Conservation (phyloP, 2,797 vertebrate genomes). For the Prionace glauca region DNA sequence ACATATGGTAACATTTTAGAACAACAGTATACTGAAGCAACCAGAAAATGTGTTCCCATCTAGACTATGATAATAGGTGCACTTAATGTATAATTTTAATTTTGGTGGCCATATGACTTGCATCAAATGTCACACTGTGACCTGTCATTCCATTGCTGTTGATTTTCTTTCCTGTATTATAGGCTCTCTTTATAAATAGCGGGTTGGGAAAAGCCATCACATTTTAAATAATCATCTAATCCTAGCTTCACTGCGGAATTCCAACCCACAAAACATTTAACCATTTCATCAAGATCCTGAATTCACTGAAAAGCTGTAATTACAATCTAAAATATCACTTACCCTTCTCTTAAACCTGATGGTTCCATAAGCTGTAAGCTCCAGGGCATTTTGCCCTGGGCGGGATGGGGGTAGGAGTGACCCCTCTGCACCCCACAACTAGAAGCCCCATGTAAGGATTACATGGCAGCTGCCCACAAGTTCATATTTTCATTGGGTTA, state of each 20-base stretch:
- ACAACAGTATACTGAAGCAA: slow-evolving; percentile 16
- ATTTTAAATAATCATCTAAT: neutral
- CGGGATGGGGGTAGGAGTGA: too few species aligned
- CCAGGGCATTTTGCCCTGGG: too few species aligned
- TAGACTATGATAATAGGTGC: slow-evolving; percentile 10
- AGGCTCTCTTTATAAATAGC: neutral
- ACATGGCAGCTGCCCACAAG: too few species aligned
- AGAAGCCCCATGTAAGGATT: too few species aligned
- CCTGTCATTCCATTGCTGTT: neutral
- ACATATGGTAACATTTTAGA: slow-evolving; percentile 22
- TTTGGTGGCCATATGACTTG: slow-evolving; percentile 26
- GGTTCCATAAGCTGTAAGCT: too few species aligned
- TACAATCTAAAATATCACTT: neutral
- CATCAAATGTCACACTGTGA: slow-evolving; percentile 1
- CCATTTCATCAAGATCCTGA: neutral
- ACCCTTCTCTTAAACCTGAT: neutral
- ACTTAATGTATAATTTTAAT: slow-evolving; percentile 23
- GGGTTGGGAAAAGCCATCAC: neutral
- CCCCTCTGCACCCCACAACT: too few species aligned
- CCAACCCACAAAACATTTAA: neutral
- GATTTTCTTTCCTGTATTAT: neutral
- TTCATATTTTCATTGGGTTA: too few species aligned
- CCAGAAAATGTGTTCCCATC: slow-evolving; percentile 1
- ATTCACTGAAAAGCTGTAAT: neutral
- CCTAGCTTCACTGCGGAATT: neutral